Evolutionary conservation across 2,113 vertebrate species (phyloP).

Genomic region (Turnix velox): DNA sequence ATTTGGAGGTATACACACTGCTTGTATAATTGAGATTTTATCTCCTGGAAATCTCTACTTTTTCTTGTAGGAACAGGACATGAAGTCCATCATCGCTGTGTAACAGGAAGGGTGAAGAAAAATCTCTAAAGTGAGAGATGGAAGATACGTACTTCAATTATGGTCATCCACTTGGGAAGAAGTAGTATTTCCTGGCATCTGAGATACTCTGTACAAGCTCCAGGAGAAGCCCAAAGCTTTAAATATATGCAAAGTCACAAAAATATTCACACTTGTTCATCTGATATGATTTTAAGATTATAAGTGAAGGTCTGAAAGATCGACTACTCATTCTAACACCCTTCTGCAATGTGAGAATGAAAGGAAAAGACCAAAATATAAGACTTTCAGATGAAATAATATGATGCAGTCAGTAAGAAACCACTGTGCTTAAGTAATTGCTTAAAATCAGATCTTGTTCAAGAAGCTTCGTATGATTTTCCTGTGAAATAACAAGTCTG

Average conservation of each 20-base stretch:
- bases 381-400: neutral
- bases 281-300: neutral
- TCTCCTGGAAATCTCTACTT: conserved; percentile 18
- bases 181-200: neutral
- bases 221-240: neutral
- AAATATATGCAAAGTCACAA: neutral
- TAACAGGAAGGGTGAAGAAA: conserved; percentile 25
- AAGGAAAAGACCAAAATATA: neutral
- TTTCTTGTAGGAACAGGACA: conserved; percentile 26
- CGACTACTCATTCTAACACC: neutral
- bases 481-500: neutral
- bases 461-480: neutral
- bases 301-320: neutral
- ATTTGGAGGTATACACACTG: neutral
- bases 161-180: neutral
- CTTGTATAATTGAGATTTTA: conserved; percentile 28
- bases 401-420: neutral
- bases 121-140: conserved; percentile 31
- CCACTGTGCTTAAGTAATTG: neutral
- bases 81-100: neutral
- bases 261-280: neutral
- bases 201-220: neutral
- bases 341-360: neutral
- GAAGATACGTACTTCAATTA: conserved; percentile 44
- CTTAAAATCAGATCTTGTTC: neutral